phyloP scores from a whole-genome alignment of 1,140 invertebrate genomes.

The Schlechtendalia chinensis region DNA sequence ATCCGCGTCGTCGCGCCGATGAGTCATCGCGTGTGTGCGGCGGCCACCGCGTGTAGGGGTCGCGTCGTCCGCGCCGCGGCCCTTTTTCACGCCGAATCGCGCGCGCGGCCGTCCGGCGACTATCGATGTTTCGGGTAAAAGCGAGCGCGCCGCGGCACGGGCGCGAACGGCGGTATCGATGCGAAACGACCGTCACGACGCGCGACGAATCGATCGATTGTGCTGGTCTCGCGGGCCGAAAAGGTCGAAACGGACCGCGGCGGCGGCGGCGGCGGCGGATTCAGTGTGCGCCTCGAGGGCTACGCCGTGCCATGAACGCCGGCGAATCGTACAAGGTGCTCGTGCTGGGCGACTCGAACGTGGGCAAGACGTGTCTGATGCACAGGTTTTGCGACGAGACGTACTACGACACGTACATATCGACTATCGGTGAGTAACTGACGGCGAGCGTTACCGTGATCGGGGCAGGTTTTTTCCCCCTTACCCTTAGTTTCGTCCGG shows the following conservation, averaged over 20 bases:
- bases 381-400: constrained; percentile 86
- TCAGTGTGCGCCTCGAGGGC: constrained; percentile 21
- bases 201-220: too few relatives aligned
- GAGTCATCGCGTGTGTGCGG: constrained; percentile 12
- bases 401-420: constrained; percentile 88
- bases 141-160: too few relatives aligned
- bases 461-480: too few relatives aligned
- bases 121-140: constrained; percentile 16
- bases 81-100: too few relatives aligned
- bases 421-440: constrained; percentile 86
- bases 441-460: too few relatives aligned
- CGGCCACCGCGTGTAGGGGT: neutral
- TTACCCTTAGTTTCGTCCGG: too few relatives aligned
- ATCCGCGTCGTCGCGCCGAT: neutral
- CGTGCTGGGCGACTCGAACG: constrained; percentile 85
- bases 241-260: too few relatives aligned
- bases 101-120: too few relatives aligned
- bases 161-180: neutral
- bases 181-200: neutral
- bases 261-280: neutral
- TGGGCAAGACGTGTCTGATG: constrained; percentile 88
- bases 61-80: neutral
- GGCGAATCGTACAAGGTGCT: constrained; percentile 70
- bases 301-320: constrained; percentile 43
- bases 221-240: neutral